Evolutionary conservation across 2,888 invertebrate species (phyloP).

Genomic region (Sminthurides aquaticus): DNA sequence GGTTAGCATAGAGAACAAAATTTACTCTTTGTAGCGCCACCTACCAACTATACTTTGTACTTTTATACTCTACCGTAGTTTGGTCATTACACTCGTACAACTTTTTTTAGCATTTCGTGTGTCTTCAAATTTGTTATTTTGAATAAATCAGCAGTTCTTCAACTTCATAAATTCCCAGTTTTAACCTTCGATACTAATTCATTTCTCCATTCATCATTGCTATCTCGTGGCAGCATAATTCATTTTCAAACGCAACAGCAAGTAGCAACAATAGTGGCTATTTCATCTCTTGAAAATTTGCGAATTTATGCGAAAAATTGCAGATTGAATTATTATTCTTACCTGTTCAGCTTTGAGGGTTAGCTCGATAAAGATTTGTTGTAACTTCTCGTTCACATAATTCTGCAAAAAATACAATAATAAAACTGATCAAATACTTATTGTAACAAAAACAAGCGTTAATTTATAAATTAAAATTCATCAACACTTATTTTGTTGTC

Average conservation of each 20-base stretch:
- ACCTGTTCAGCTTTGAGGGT: constrained; percentile 64
- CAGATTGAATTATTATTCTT: too few relatives aligned
- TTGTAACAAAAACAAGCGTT: too few relatives aligned
- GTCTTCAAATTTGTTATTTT: constrained; percentile 1
- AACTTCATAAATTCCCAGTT: constrained; percentile 8
- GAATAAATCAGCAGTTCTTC: constrained; percentile 14
- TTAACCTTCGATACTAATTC: too few relatives aligned
- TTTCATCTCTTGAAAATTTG: too few relatives aligned
- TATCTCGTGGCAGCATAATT: neutral
- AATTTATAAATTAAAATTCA: too few relatives aligned
- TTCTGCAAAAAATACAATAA: constrained; percentile 48
- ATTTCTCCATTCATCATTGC: too few relatives aligned
- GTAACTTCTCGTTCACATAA: constrained; percentile 64
- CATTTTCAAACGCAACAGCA: too few relatives aligned
- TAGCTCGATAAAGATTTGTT: constrained; percentile 64
- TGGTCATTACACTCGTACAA: neutral
- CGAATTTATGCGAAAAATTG: too few relatives aligned
- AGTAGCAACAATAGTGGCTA: too few relatives aligned
- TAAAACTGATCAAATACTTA: too few relatives aligned
- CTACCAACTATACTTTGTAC: neutral
- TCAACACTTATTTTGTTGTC: too few relatives aligned
- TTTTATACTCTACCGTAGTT: neutral
- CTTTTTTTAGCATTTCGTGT: neutral
- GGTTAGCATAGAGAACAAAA: too few relatives aligned
- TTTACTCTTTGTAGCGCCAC: neutral